Conservation (phyloP, 2,797 vertebrate species). For the Gymnodraco acuticeps region DNA sequence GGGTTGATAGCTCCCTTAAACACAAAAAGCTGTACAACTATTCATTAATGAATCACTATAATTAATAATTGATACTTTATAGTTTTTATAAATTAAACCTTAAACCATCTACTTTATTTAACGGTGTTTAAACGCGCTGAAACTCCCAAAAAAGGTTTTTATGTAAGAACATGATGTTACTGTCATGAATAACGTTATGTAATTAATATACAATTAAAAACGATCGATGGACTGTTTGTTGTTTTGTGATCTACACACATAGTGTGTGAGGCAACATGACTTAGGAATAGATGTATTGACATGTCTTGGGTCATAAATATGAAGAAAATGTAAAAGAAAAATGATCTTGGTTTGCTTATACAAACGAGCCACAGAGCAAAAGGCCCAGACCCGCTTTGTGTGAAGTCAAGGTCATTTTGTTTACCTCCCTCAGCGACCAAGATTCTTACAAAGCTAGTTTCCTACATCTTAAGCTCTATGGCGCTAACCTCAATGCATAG, state of each 20-base stretch:
- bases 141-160: not conserved
- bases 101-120: not conserved
- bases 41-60: not conserved
- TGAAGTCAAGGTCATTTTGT: conserved; percentile 35
- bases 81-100: conserved; percentile 1
- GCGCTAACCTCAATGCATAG: conserved; percentile 61
- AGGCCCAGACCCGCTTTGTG: not conserved
- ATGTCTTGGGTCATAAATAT: not conserved
- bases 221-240: not conserved
- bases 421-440: conserved; percentile 19
- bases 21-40: not conserved
- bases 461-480: conserved; percentile 53
- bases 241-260: not conserved
- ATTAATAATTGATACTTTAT: conserved; percentile 2
- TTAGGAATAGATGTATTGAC: conserved; percentile 35
- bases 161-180: too few species aligned
- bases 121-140: not conserved
- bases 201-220: too few species aligned
- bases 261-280: not conserved
- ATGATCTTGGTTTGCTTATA: not conserved
- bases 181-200: not conserved
- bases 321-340: not conserved
- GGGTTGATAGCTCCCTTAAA: not conserved
- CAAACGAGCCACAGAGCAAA: not conserved
- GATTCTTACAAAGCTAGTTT: conserved; percentile 29